A percentile compares a stretch with the other conserved stretches of the same genome.
These are phyloP conservation scores for Arvicanthis niloticus DNA, from an alignment of 2,113 vertebrate species.

Conservation along the genomic window DNA sequence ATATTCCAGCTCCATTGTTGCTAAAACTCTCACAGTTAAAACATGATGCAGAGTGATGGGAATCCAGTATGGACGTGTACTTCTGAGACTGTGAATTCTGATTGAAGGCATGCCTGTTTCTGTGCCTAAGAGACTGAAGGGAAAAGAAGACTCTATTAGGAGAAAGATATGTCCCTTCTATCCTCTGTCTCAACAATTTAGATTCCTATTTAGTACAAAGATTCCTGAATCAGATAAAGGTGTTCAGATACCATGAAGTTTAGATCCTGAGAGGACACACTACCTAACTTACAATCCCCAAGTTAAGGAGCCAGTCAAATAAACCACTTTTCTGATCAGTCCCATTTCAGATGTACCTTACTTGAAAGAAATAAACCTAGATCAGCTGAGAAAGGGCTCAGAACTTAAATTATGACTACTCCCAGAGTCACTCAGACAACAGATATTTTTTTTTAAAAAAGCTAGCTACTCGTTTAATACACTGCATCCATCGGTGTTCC, in stretches of 20 bases:
- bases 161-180: background rate
- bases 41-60: background rate
- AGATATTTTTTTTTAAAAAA: background rate
- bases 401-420: background rate
- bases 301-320: background rate
- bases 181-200: too few species aligned
- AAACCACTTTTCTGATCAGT: background rate
- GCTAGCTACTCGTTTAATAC: background rate
- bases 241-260: background rate
- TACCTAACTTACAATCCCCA: background rate
- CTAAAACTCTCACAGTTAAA: background rate
- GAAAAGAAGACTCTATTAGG: background rate
- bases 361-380: background rate
- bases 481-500: background rate
- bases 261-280: background rate
- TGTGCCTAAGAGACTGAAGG: background rate
- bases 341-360: background rate
- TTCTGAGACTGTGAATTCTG: background rate
- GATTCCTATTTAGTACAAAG: background rate
- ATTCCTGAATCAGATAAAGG: background rate
- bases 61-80: background rate
- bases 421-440: background rate
- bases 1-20: background rate
- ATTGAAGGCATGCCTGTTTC: background rate
- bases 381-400: background rate